Conservation (phyloP, 2,797 vertebrate genomes). For the Hippopotamyrus pictus region DNA sequence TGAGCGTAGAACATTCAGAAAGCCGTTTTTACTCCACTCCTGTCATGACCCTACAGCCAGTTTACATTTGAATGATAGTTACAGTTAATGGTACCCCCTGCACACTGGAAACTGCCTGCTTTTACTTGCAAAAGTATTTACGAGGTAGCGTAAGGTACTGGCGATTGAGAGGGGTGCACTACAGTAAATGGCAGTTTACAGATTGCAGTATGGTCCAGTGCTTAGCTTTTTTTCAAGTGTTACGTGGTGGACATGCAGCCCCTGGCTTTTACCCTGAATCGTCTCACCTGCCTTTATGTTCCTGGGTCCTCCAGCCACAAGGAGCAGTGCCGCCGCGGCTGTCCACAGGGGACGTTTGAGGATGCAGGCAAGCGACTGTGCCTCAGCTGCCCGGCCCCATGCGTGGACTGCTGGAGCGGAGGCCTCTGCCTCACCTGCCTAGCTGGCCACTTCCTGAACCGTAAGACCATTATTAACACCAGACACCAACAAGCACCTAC, state of each 20-base stretch:
- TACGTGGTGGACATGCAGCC: not conserved
- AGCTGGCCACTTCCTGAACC: not conserved
- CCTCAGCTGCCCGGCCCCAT: not conserved
- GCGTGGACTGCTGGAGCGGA: not conserved
- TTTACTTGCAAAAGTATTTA: not conserved
- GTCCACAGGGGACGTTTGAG: not conserved
- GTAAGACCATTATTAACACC: not conserved
- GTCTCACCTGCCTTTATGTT: not conserved
- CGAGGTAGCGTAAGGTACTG: not conserved
- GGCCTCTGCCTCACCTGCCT: not conserved
- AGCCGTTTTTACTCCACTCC: not conserved
- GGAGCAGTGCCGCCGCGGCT: not conserved
- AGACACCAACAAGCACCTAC: not conserved
- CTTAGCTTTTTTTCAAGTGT: not conserved
- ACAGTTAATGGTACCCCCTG: not conserved
- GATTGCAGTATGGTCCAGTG: not conserved
- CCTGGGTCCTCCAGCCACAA: not conserved
- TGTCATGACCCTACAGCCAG: not conserved
- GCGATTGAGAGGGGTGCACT: not conserved
- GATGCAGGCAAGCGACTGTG: not conserved
- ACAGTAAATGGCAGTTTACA: not conserved
- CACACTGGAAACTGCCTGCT: not conserved
- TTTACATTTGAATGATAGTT: not conserved
- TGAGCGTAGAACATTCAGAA: not conserved
- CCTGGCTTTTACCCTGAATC: not conserved